These are phyloP conservation scores for Eurystomus glaucurus DNA, from an alignment of 2,797 vertebrate genomes.

Conservation along the genomic window DNA sequence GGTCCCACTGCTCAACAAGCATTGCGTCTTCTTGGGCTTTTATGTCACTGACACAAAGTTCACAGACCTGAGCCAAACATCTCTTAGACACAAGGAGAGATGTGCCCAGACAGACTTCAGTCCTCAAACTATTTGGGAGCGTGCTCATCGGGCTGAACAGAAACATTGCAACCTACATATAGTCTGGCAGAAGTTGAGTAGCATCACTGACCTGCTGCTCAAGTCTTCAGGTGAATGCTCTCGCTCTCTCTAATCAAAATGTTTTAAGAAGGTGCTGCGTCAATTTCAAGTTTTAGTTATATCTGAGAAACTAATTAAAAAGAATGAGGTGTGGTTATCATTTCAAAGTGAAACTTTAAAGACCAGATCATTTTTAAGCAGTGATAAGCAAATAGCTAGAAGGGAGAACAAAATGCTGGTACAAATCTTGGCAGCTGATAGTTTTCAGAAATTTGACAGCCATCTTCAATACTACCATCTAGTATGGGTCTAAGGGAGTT, in stretches of 20 bases:
- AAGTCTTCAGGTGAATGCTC: neutral
- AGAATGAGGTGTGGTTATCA: neutral
- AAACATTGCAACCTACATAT: neutral
- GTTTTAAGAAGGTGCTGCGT: neutral
- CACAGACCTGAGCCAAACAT: neutral
- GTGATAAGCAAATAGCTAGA: neutral
- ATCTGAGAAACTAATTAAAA: neutral
- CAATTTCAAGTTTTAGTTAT: neutral
- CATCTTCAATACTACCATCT: neutral
- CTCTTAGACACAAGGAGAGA: neutral
- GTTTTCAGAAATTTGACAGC: neutral
- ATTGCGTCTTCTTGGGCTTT: neutral
- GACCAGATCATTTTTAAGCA: neutral
- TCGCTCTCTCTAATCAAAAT: neutral
- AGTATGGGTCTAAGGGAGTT: neutral
- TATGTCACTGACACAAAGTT: neutral
- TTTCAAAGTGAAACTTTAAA: neutral
- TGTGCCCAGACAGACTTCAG: neutral
- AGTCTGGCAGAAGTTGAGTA: neutral
- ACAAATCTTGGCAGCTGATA: neutral
- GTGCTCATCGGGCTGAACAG: neutral
- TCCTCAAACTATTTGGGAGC: neutral
- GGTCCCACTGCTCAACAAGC: accelerated
- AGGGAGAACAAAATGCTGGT: neutral
- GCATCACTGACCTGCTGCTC: neutral